Conservation (phyloP, 2,888 invertebrate species). For the Diarsia dahlii region DNA sequence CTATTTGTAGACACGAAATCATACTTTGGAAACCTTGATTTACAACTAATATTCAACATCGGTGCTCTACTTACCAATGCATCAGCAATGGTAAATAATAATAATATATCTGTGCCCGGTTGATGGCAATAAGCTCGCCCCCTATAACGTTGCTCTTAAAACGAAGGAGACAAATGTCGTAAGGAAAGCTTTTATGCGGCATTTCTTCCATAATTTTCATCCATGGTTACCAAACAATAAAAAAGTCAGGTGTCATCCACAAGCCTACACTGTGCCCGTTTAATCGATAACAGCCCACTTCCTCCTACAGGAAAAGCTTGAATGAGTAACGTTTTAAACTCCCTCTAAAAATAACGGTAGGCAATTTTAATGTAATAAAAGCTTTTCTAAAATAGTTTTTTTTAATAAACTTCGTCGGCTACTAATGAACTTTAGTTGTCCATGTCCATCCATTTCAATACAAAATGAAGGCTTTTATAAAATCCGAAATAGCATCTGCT, state of each 20-base stretch:
- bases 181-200: neutral
- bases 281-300: neutral
- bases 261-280: neutral
- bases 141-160: neutral
- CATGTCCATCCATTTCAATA: neutral
- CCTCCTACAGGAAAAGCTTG: neutral
- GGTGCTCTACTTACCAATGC: slow-evolving; percentile 13
- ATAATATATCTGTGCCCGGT: too few relatives aligned
- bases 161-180: neutral
- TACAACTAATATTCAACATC: slow-evolving; percentile 28
- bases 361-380: neutral
- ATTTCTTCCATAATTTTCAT: neutral
- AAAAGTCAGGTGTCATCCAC: neutral
- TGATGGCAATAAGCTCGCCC: too few relatives aligned
- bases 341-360: neutral
- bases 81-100: neutral
- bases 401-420: neutral
- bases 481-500: neutral
- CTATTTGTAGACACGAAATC: slow-evolving; percentile 48
- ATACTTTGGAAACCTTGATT: slow-evolving; percentile 44
- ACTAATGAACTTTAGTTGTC: neutral
- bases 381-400: neutral
- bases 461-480: neutral
- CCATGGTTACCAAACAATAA: neutral
- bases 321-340: neutral